Evolutionary conservation across 1,140 invertebrate species (phyloP), one percentile per base, ranked within the genome.

Genomic region (Drosophila hydei): DNA sequence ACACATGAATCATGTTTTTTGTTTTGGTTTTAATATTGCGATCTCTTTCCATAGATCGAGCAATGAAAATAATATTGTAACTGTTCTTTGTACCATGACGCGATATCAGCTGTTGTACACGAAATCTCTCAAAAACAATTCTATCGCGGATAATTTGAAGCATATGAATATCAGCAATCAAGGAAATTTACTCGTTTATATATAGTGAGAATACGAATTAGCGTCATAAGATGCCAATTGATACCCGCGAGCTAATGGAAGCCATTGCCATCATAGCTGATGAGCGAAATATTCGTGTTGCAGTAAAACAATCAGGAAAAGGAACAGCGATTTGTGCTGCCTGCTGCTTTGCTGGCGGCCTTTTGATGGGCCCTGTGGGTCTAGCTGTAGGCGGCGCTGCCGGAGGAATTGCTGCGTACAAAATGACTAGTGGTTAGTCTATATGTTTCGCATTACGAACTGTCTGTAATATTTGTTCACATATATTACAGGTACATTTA

Each of bases 321-420:
- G 91, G 91, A 42, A 85, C 91, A 2, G 68, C 87, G 4, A 63
- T 91, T 36, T 91, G 91, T 54, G 90, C 80, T 6, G 89, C 84
- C 12, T 84, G 74, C 36, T 89, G 87, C 25, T 91, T 91, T 61
- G 75, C 79, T 33, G 91, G 89, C 5, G 90, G 90, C 3, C 45
- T 91, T 14, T 45, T 91, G 1, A 45, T 91, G 30, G 90, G 90
- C 1, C 90, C 90, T 9, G 75, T 89, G 2, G 91, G 91, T 0
- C 21, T 91, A 25, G 91, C 90, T 0, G 65, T 91, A 12, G 91
- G 91, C 47, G 87, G 91, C 2, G 75, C 85, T 2, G 84, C 88
- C 2, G 91, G 91, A 3, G 90, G 90, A 5, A 50, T 91, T 12
- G 79, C 77, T 14, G 91, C 91, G 1, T 90, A 87, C 52, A 89